Base-by-base conservation (phyloP, 2,797 vertebrate genomes). In the Triplophysa yarkandensis region DNA sequence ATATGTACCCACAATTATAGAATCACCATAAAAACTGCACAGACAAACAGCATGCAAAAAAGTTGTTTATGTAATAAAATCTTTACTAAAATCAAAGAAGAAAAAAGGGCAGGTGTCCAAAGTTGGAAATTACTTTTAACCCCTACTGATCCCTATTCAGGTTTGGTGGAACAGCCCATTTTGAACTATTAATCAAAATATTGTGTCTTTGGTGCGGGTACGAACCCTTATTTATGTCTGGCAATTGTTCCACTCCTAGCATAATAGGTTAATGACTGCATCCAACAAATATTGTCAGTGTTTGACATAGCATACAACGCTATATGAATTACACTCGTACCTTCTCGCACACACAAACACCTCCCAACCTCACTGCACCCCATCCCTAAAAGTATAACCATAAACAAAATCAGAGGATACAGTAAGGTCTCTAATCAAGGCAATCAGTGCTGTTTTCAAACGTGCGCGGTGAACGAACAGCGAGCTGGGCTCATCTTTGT, bases 391-490 rank as follows among this genome's bases (percentile, higher is more conserved):
- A 90, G 88, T 92, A 93, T 93, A 89, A 94, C 88, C 86, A 89
- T 88, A 92, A 92, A 96, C 93, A 95, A 87, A 95, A 95, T 95
- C 95, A 94, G 94, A 92, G 92, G 92, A 92, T 95, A 93, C 92
- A 94, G 92, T 94, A 92, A 95, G 92, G 92, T 92, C 93, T 92
- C 91, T 96, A 98, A 97, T 98, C 95, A 98, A 94, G 94, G 94
- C 95, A 98, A 98, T 98, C 95, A 98, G 95, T 87, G 94, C 92
- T 96, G 96, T 97, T 97, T 96, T 97, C 96, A 96, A 90, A 92
- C 94, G 94, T 95, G 93, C 93, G 91, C 92, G 91, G 94, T 92
- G 89, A 91, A 79, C 92, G 93, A 93, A 93, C 93, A 91, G 92
- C 90, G 92, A 92, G 91, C 92, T 93, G 93, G 94, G 92, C 93